Base-by-base conservation (phyloP, 2,113 vertebrate genomes). In the Channa maculata region DNA sequence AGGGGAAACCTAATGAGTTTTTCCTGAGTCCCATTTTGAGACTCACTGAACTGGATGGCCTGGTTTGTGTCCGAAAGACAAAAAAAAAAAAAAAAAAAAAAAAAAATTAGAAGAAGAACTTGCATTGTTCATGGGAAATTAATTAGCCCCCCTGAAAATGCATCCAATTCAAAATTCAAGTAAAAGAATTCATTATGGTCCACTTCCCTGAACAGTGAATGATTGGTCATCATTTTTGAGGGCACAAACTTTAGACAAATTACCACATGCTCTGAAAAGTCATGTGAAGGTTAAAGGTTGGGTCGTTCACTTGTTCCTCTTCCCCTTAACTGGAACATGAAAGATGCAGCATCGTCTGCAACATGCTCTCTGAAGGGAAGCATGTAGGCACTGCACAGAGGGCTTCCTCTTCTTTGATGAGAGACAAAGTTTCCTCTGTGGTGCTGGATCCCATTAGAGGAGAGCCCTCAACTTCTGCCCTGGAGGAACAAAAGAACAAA, bases 41-140 rank as follows among this genome's bases (percentile, higher is more conserved):
- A 92, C 94, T 95, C 83, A 97, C 95, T 89, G 96, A 97, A 92
- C 94, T 98, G 91, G 95, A 96, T 90, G 95, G 96, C 79, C 89
- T 96, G 91, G 95, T 96, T 79, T 97, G 96, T 93, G 94, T 83
- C 84, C 71, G 9, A 80, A 79, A 82, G 69, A 62, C 65, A 57
- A 77, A 68, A 63, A 60, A 59, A 60, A 79, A 38, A 57, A 36
- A 43, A 57, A 64, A 37, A 39, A 73, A 71, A 8, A 65, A 58
- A 78, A n/a, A n/a, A n/a, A n/a, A n/a, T n/a, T n/a, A n/a, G n/a
- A n/a, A 67, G 1, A 52, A 60, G 34, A 81, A 44, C 57, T 80
- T 73, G 63, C 49, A 65, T 73, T 89, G 76, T 84, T 86, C 81
- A 84, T 61, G 37, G 71, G 54, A 88, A 89, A 85, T 78, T 77